A percentile compares a stretch with the other conserved stretches of the same genome.
Evolutionary conservation across 2,888 invertebrate genomes (phyloP).

Genomic region (Polydrusus tereticollis): DNA sequence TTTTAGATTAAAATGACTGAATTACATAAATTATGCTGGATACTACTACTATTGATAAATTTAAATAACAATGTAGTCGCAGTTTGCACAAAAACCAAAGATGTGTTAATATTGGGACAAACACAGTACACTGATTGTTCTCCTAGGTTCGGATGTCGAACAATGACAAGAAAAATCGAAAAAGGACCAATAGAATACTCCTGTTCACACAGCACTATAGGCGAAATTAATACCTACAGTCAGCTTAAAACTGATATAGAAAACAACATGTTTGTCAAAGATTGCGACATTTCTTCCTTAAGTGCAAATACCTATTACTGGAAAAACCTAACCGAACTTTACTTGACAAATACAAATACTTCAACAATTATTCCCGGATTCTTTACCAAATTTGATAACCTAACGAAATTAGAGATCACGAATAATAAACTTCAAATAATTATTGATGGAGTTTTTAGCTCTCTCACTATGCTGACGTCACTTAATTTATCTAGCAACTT

Average conservation of each 20-base stretch:
- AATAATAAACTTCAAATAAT: background rate
- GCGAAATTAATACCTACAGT: background rate
- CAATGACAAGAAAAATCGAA: background rate
- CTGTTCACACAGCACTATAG: background rate
- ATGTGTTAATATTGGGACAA: too few species aligned
- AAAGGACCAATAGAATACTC: background rate
- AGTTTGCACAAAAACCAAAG: too few species aligned
- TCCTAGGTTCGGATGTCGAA: background rate
- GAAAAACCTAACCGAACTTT: background rate
- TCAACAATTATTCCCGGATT: background rate
- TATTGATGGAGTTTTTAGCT: background rate
- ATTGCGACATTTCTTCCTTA: background rate
- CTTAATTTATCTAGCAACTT: background rate
- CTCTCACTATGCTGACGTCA: background rate
- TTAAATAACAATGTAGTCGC: too few species aligned
- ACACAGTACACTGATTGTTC: background rate
- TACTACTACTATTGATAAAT: too few species aligned
- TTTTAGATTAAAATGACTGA: too few species aligned
- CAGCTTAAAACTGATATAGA: background rate
- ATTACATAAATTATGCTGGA: too few species aligned
- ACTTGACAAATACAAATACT: background rate
- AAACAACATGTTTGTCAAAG: background rate
- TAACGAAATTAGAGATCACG: background rate
- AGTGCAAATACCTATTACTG: background rate
- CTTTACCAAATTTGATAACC: background rate